Evolutionary conservation across 2,113 vertebrate genomes (phyloP).

Genomic region (Pantherophis guttatus): DNA sequence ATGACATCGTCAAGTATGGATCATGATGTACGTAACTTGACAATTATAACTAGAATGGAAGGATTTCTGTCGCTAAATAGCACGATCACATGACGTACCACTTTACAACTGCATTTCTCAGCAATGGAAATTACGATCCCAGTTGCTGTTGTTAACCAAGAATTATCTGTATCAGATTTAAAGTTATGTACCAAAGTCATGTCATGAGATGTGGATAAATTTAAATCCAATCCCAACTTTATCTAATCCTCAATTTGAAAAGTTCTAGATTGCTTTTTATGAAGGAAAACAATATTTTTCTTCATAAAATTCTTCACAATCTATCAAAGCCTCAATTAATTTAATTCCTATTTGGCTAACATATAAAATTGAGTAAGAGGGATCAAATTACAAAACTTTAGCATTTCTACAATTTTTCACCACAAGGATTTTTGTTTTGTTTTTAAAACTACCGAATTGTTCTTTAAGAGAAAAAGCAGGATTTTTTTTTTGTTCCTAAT

Average conservation of each 20-base stretch:
- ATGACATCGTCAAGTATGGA: background rate
- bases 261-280: background rate
- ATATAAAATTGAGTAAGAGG: background rate
- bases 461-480: background rate
- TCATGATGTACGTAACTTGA: background rate
- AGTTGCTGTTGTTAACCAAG: too few species aligned
- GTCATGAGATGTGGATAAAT: background rate
- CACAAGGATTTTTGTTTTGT: background rate
- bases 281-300: background rate
- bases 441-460: too few species aligned
- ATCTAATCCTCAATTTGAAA: background rate
- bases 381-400: background rate
- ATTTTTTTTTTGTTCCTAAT: too few species aligned
- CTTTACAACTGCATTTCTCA: too few species aligned
- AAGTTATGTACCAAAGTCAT: background rate
- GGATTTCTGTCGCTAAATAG: background rate
- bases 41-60: background rate
- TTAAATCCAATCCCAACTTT: background rate
- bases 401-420: background rate
- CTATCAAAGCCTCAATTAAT: background rate
- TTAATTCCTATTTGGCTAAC: background rate
- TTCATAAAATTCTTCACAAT: background rate
- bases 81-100: background rate
- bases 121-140: too few species aligned
- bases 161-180: background rate